Evolutionary conservation across 2,797 vertebrate genomes (phyloP), one percentile per base, ranked within the genome.

Genomic region (Loriculus beryllinus): DNA sequence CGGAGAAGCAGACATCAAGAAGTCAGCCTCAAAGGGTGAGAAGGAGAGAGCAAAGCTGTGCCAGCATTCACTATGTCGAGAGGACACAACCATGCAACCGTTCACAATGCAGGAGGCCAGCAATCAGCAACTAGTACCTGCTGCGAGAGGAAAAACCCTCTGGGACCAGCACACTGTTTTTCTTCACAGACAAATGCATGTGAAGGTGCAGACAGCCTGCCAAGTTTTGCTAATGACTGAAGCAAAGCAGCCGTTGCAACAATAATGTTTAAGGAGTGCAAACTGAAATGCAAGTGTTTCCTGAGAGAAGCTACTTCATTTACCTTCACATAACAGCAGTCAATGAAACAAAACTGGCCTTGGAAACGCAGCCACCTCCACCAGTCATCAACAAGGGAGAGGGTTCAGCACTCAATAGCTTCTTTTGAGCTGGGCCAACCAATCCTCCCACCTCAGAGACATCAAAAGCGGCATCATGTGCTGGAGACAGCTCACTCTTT

Each of bases 61-160:
- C 15, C 63, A 88, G 56, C 28, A 84, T 16, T 31, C 54, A 26
- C 16, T 14, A 11, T 26, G 22, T 22, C 1, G 2, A 59, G 37
- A 69, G 37, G 43, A 82, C 26, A 57, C 12, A 40, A 49, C 35
- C 35, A 57, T 0, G 0, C 1, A 3, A 48, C 23, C 2, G 5
- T 22, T 25, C n/a, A 19, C 39, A 48, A 60, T 6, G 33, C 40
- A 33, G 67, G 9, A 14, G 11, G 3, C 26, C 72, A 67, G 15
- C 42, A 59, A 62, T 33, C 22, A 47, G 43, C 67, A 71, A 11
- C 1, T 2, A 51, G 28, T 3, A 47, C 15, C n/a, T 51, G 14
- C 29, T 49, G 39, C 19, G 40, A 54, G 23, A 90, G 13, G 12
- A 70, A 29, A 69, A 90, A 52, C 5, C 29, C 70, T 57, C 47